Conservation (phyloP, 2,797 vertebrate genomes). For the Parambassis ranga region DNA sequence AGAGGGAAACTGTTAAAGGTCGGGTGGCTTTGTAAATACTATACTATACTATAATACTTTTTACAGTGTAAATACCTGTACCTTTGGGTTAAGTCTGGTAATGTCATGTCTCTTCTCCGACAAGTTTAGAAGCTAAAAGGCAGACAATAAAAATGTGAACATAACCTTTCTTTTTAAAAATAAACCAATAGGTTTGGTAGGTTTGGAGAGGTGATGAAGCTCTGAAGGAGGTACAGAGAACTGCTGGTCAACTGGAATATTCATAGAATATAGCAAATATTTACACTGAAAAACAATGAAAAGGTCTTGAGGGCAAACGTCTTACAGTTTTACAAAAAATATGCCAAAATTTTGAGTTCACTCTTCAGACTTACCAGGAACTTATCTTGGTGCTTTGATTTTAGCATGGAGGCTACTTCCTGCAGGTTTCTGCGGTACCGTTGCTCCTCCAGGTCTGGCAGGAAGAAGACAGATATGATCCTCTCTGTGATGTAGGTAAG, state of each 20-base stretch:
- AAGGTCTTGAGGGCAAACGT: no score
- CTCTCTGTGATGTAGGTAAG: slow-evolving; percentile 94
- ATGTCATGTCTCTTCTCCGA: slow-evolving; percentile 93
- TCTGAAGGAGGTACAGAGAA: no score
- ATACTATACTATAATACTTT: background rate
- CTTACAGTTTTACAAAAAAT: no score
- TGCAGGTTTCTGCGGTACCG: slow-evolving; percentile 85
- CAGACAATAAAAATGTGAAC: no score
- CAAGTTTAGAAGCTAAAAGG: slow-evolving; percentile 88
- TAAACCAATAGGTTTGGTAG: no score
- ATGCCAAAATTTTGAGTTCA: background rate
- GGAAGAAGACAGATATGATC: slow-evolving; percentile 92
- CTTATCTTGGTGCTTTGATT: slow-evolving; percentile 91
- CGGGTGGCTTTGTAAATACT: background rate
- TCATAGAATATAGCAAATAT: no score
- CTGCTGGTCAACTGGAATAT: no score
- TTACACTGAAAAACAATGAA: no score
- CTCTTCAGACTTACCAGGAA: slow-evolving; percentile 82
- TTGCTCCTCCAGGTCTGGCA: slow-evolving; percentile 85
- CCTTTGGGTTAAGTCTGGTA: slow-evolving; percentile 88
- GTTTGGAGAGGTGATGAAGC: no score
- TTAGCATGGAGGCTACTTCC: slow-evolving; percentile 90
- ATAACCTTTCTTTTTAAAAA: no score
- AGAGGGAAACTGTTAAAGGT: background rate
- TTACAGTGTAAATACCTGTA: slow-evolving; percentile 49